A percentile compares a stretch with the other conserved stretches of the same genome.
These are phyloP conservation scores for Pentalonia nigronervosa DNA, from an alignment of 1,140 invertebrate species.

Conservation along the genomic window DNA sequence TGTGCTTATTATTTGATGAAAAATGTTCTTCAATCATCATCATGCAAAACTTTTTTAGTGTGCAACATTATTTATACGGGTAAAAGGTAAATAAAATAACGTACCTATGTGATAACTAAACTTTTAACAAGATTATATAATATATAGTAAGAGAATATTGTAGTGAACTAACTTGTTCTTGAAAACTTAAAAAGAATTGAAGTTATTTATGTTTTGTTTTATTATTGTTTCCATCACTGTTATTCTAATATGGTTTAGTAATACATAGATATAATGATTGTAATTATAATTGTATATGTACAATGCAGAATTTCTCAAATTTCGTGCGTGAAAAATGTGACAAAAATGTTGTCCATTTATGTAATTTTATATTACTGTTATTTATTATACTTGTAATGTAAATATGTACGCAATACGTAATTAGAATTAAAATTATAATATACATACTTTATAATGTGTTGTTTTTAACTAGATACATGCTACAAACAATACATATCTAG, in stretches of 20 bases:
- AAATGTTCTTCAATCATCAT: neutral
- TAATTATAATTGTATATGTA: neutral
- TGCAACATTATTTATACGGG: slow-evolving; percentile 10
- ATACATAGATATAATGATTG: too few relatives aligned
- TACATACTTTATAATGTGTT: too few relatives aligned
- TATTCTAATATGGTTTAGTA: neutral
- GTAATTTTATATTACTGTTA: neutral
- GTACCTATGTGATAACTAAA: neutral
- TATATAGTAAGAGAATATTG: neutral
- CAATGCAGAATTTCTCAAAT: neutral
- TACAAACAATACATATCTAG: neutral
- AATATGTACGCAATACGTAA: too few relatives aligned
- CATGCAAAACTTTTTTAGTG: neutral
- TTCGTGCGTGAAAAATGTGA: neutral
- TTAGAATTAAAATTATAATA: neutral
- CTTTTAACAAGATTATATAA: neutral
- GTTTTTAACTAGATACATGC: too few relatives aligned
- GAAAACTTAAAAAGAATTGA: neutral
- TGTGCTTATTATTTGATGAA: neutral
- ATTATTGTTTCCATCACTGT: neutral
- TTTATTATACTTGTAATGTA: neutral
- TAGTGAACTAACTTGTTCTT: neutral
- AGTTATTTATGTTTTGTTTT: neutral
- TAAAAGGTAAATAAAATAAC: neutral
- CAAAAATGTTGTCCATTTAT: neutral